phyloP scores from a whole-genome alignment of 2,797 vertebrate species.

The Syngnathus acus region DNA sequence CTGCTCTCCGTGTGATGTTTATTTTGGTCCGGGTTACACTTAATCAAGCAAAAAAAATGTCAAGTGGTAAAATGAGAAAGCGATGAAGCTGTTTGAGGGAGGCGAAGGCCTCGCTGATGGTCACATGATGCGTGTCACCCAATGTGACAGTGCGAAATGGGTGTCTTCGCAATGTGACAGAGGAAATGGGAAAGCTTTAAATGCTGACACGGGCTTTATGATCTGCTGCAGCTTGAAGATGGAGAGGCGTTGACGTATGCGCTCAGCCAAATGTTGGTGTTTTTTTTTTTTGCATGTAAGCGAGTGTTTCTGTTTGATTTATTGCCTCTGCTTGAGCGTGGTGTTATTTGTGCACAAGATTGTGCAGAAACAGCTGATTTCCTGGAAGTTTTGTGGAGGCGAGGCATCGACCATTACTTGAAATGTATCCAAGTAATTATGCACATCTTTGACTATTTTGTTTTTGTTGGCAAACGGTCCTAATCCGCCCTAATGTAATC shows the following conservation, averaged over 20 bases:
- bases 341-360: neutral
- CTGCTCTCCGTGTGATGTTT: neutral
- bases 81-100: neutral
- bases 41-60: neutral
- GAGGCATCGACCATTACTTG: neutral
- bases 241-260: neutral
- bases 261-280: neutral
- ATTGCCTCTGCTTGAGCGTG: neutral
- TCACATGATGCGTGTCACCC: neutral
- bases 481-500: too few relatives aligned
- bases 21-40: neutral
- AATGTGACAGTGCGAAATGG: conserved; percentile 1
- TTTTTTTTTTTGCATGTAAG: neutral
- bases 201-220: neutral
- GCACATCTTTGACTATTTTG: neutral
- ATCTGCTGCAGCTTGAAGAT: neutral
- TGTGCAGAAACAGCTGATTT: neutral
- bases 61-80: neutral
- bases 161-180: conserved; percentile 1
- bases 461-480: too few relatives aligned
- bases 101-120: neutral
- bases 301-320: neutral
- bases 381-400: neutral
- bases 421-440: neutral
- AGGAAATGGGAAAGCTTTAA: neutral